Evolutionary conservation across 2,113 vertebrate genomes (phyloP), one percentile per base, ranked within the genome.

Genomic region (Coturnix japonica): DNA sequence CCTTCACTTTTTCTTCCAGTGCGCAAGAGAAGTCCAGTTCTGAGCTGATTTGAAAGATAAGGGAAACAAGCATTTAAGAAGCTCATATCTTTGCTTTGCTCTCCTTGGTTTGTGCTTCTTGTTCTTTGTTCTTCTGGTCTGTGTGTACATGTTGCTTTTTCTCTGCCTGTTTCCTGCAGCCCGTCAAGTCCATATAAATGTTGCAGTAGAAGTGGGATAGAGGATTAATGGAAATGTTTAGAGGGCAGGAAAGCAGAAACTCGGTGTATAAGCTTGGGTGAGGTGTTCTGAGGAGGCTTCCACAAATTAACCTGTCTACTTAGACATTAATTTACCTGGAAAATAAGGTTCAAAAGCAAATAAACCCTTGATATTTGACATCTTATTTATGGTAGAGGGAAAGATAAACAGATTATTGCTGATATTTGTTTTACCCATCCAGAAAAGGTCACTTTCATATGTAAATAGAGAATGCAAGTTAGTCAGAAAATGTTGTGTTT

Each of bases 301-400:
- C 44, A 73, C 33, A 71, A 67, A 74, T 17, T 79, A n/a, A 81
- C 31, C 60, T 81, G 54, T 39, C 53, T 69, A 19, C 20, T 64
- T 92, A 66, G 71, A 35, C 17, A 13, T 69, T 18, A 21, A 30
- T 71, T 46, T 81, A 28, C 31, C 13, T 76, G 65, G 44, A 93
- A 93, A 88, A 85, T 43, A 79, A 88, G 66, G n/a, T 72, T 78
- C 71, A 39, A 89, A 81, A 89, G 67, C 66, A 83, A 80, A 60
- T 26, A 74, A 12, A 8, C 77, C 30, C 73, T 88, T 41, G 53
- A 46, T 33, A 78, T 83, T 67, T 26, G 51, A 22, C 31, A 53
- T 57, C 65, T 65, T 77, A 63, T 39, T 70, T 84, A 69, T 53
- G 56, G 23, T 13, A 21, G n/a, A 16, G 12, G 8, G 9, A 4